Base-by-base conservation (phyloP, 2,888 invertebrate species). In the Hydrotaea cyrtoneurina region DNA sequence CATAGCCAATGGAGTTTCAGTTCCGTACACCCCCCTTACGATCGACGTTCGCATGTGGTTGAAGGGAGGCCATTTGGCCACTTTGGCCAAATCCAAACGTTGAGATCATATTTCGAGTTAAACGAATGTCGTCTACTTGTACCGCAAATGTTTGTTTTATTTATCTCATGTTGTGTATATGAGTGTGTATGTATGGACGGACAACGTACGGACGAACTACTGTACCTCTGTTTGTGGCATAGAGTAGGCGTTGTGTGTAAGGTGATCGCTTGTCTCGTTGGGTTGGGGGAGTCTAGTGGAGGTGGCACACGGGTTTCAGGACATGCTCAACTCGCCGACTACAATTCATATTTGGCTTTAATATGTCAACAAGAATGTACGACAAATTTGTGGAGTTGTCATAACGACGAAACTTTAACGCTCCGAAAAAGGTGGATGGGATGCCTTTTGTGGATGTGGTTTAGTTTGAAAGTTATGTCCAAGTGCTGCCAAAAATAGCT, bases 311-410 rank as follows among this genome's bases (percentile, higher is more conserved):
- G 43, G 15, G 0, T 2, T 11, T 4, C 13, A 66, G 66, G 59
- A 59, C 59, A 23, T 66, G 21, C 2, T 15, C 13, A 0, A 59
- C 26, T 23, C 13, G 23, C 23, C 23, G 66, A 43, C 55, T 39
- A 69, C 69, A 66, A 59, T 62, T 69, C 55, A 55, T 77, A n/a
- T 36, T 69, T 72, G 53, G 72, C 53, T 77, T 62, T 23, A 4
- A 46, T 53, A 46, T 78, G 78, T 78, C 78, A 72, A 72, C 72
- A 78, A 50, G n/a, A 72, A 71, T 55, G 66, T 69, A 31, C 31
- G 72, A 78, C 78, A 78, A 78, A 78, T 78, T 73, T 72, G 62
- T 19, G 57, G 31, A 59, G 71, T 72, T 46, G 59, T 72, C 59
- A 59, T 59, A 43, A 78, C 46, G 31, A 36, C 23, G n/a, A 71